phyloP scores from a whole-genome alignment of 2,113 vertebrate genomes.

The Camelus bactrianus region DNA sequence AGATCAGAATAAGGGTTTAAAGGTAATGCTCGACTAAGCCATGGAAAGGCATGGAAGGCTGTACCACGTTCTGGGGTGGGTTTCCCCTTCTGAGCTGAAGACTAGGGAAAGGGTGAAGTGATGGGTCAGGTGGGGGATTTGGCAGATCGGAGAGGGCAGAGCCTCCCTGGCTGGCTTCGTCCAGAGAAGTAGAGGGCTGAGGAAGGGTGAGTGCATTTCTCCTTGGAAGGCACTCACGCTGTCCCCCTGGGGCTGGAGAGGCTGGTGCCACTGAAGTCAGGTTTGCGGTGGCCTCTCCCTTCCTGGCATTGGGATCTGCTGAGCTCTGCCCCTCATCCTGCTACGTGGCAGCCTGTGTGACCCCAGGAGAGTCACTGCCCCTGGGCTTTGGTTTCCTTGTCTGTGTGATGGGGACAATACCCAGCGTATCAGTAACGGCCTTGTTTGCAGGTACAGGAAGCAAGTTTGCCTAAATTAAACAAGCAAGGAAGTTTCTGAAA shows the following conservation, averaged over 20 bases:
- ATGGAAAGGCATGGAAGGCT: not conserved
- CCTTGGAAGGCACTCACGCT: fast-evolving
- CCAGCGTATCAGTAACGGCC: too few relatives aligned
- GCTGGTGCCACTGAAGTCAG: too few relatives aligned
- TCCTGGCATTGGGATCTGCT: not conserved
- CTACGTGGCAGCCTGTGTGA: too few relatives aligned
- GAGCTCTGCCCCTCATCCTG: not conserved
- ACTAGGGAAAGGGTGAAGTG: not conserved
- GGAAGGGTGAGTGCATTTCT: not conserved
- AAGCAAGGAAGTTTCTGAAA: not conserved
- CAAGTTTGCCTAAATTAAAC: not conserved
- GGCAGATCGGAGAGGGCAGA: not conserved
- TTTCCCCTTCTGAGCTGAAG: not conserved
- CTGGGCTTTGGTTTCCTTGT: not conserved
- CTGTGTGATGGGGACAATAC: not conserved
- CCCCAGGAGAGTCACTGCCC: not conserved
- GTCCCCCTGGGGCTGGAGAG: not conserved
- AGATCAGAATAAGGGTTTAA: conserved; percentile 74
- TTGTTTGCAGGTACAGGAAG: not conserved
- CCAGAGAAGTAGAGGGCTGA: not conserved
- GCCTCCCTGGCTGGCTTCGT: not conserved
- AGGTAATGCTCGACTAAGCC: conserved; percentile 54
- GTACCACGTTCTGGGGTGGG: not conserved
- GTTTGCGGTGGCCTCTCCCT: not conserved
- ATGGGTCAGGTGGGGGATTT: not conserved